These are phyloP conservation scores for Platycheirus rosarum DNA, from an alignment of 2,888 invertebrate genomes.

Conservation along the genomic window DNA sequence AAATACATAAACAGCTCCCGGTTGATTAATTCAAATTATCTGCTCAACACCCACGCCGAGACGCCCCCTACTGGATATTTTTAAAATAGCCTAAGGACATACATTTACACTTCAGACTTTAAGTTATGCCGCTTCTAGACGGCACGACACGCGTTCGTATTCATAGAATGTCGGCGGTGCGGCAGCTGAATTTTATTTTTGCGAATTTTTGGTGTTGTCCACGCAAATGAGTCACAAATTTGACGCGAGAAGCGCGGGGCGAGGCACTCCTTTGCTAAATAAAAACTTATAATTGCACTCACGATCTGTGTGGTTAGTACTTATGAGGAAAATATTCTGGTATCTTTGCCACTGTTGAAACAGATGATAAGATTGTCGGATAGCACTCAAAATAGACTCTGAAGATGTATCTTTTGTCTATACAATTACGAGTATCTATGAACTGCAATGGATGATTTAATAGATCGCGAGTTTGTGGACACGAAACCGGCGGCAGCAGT, in stretches of 20 bases:
- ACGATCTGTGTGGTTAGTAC: conserved; percentile 3
- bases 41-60: conserved; percentile 54
- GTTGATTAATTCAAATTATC: conserved; percentile 55
- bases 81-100: conserved; percentile 57
- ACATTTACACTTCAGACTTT: conserved; percentile 44
- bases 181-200: too few species aligned
- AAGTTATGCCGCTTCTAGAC: conserved; percentile 45
- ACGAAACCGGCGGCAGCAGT: conserved; percentile 2
- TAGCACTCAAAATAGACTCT: conserved; percentile 46
- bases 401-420: conserved; percentile 37
- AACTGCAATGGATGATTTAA: conserved; percentile 18
- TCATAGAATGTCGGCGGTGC: too few species aligned
- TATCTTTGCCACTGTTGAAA: conserved; percentile 15
- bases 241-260: conserved; percentile 45
- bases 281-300: conserved; percentile 24
- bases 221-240: conserved; percentile 47
- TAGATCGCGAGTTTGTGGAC: conserved; percentile 38
- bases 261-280: conserved; percentile 35
- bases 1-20: conserved; percentile 35
- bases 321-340: conserved; percentile 21
- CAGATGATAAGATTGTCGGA: conserved; percentile 42
- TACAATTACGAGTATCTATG: conserved; percentile 24
- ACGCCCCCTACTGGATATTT: conserved; percentile 37
- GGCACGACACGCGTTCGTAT: conserved; percentile 63
- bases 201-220: conserved; percentile 50